phyloP scores from a whole-genome alignment of 2,888 invertebrate species.

The Tipula helvola region DNA sequence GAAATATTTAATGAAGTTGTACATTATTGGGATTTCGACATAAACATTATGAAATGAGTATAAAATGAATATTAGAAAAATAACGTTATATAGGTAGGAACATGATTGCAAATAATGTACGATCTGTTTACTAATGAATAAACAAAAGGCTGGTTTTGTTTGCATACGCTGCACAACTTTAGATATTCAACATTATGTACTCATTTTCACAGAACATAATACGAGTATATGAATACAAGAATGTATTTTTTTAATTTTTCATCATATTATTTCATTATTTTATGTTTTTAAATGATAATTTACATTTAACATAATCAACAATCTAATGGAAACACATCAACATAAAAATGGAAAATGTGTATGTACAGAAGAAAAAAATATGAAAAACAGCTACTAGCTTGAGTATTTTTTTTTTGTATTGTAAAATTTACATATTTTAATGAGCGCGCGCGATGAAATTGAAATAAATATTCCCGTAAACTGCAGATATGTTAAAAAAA shows the following conservation, averaged over 20 bases:
- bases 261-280: no score
- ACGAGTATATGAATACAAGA: background rate
- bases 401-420: background rate
- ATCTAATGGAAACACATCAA: background rate
- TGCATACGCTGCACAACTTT: background rate
- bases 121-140: background rate
- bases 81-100: background rate
- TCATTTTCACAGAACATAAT: background rate
- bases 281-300: background rate
- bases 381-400: background rate
- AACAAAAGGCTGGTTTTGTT: background rate
- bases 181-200: background rate
- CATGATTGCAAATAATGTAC: background rate
- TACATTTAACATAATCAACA: conserved; percentile 4
- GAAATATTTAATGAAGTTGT: background rate
- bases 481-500: background rate
- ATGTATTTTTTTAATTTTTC: background rate
- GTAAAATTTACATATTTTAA: background rate
- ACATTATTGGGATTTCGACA: background rate
- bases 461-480: background rate
- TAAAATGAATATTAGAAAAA: background rate
- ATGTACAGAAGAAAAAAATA: background rate
- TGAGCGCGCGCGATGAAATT: background rate
- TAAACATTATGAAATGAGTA: background rate
- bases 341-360: background rate